Base-by-base conservation (phyloP, 37 sponge, comb jelly and placozoan species). In the Diacarnus erythraeanus region DNA sequence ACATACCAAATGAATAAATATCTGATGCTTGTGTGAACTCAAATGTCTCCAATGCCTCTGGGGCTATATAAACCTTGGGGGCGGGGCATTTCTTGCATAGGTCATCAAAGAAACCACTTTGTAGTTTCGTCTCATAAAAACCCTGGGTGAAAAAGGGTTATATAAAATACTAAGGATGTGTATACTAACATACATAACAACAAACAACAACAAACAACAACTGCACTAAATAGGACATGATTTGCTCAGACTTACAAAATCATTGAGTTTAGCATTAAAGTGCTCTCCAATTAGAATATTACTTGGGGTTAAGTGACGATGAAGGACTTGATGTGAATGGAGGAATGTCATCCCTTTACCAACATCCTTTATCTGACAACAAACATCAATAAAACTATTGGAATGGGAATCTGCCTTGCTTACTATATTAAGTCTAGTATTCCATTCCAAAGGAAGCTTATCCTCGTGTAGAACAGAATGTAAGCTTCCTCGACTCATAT, bases 1-100 rank as follows among this genome's bases (percentile, higher is more conserved):
- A 23, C 84, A 79, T 38, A 89, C 90, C 90, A 69, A 89, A 83
- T 0, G 90, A 74, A 80, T 89, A 89, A 25, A 89, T 85, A 75
- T 89, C 84, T 25, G 85, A 47, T 17, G 76, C 80, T 15, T 0
- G n/a, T 1, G 71, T 78, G 71, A 76, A 80, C 39, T 80, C 57
- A 35, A 35, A 44, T 4, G 29, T 29, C 64, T 83, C 77, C 27
- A 84, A 75, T 0, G 77, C 75, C 76, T 89, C 90, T 34, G 90
- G 90, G 22, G 90, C 80, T 59, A 65, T 69, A 71, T 89, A 63
- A 6, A 42, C 60, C 12, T 58, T 54, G 8, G 44, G 58, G 34
- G 29, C 51, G 10, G 38, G 36, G n/a, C 47, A 57, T 18, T 44
- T 26, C 0, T 43, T 60, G 12, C 29, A 5, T 30, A 76, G 34